phyloP scores from a whole-genome alignment of 2,113 vertebrate genomes.

The Turdus rufiventris region DNA sequence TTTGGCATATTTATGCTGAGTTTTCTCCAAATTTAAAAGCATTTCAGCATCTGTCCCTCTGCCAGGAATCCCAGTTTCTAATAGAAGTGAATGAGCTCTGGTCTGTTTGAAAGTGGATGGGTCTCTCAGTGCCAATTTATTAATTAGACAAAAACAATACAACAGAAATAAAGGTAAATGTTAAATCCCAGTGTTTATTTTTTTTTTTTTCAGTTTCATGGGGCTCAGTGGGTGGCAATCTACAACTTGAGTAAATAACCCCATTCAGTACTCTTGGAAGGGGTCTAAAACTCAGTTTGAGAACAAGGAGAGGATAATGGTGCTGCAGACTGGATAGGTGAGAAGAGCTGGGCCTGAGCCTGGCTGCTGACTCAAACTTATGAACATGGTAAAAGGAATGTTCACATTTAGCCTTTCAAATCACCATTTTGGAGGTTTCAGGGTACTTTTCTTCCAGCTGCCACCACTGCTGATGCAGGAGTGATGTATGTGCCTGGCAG shows the following conservation, averaged over 20 bases:
- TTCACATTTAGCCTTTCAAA: background rate
- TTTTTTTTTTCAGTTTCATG: background rate
- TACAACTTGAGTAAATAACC: background rate
- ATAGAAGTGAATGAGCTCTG: slow-evolving; percentile 1
- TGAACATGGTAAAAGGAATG: background rate
- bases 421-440: background rate
- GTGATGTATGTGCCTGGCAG: fast-evolving
- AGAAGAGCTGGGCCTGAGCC: background rate
- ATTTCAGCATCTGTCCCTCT: background rate
- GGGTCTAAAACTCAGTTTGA: background rate
- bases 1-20: background rate
- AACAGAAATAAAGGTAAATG: slow-evolving; percentile 36
- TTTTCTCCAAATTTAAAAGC: background rate
- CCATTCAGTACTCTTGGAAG: background rate
- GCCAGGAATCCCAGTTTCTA: background rate
- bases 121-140: slow-evolving; percentile 2
- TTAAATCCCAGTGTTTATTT: background rate
- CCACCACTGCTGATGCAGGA: background rate
- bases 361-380: fast-evolving
- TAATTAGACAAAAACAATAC: background rate
- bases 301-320: background rate
- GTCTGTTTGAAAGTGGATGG: background rate
- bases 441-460: background rate
- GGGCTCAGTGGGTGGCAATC: background rate
- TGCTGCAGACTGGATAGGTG: background rate